These are phyloP conservation scores for Patella caerulea DNA, from an alignment of 2,888 invertebrate species.

Conservation along the genomic window DNA sequence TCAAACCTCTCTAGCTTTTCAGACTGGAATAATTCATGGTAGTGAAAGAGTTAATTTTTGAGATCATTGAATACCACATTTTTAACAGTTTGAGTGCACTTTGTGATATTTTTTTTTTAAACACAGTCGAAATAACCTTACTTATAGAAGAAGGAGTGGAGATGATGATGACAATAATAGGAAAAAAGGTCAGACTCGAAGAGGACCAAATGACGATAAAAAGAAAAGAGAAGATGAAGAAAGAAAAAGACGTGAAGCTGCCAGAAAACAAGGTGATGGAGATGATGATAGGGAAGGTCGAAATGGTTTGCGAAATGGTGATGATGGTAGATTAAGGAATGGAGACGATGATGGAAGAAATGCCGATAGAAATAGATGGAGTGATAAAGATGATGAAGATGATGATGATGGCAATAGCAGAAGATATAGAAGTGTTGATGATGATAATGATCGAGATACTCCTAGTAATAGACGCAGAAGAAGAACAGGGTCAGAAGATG, in stretches of 20 bases:
- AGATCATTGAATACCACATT: too few relatives aligned
- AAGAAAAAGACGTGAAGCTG: slow-evolving; percentile 3
- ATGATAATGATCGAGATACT: neutral
- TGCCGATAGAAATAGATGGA: slow-evolving; percentile 9
- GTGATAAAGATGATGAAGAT: slow-evolving; percentile 15
- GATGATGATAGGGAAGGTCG: slow-evolving; percentile 8
- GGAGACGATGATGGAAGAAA: neutral
- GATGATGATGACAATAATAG: neutral
- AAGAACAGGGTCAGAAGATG: slow-evolving; percentile 47
- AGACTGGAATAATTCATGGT: too few relatives aligned
- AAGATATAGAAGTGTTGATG: neutral
- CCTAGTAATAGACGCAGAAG: too few relatives aligned
- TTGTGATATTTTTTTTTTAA: too few relatives aligned
- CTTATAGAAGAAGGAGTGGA: neutral
- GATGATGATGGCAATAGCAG: slow-evolving; percentile 1
- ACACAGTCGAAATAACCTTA: neutral
- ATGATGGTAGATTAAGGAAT: neutral
- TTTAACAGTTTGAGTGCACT: too few relatives aligned
- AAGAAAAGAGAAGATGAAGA: slow-evolving; percentile 16
- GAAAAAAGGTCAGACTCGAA: neutral
- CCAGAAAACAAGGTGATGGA: slow-evolving; percentile 14
- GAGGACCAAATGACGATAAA: neutral
- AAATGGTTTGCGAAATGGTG: slow-evolving; percentile 14
- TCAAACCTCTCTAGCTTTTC: too few relatives aligned
- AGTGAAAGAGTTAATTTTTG: too few relatives aligned